A percentile compares a stretch with the other conserved stretches of the same genome.
phyloP scores from a whole-genome alignment of 2,113 vertebrate genomes.

The Myotis brandtii region DNA sequence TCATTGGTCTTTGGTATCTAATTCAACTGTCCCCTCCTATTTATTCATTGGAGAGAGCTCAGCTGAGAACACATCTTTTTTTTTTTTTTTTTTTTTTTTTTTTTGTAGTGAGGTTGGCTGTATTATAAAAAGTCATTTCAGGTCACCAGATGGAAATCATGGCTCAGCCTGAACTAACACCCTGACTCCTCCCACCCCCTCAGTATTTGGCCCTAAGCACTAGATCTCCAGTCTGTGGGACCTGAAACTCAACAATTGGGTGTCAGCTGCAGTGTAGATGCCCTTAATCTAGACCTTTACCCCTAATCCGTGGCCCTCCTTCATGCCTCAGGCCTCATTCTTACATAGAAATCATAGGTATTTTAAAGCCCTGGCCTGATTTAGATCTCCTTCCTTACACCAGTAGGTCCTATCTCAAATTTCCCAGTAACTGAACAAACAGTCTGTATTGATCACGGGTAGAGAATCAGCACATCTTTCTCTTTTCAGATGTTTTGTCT shows the following conservation, averaged over 20 bases:
- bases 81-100: background rate
- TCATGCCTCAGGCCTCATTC: background rate
- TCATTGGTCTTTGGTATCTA: background rate
- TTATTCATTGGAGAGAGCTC: constrained; percentile 12
- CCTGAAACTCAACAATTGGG: background rate
- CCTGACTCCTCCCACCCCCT: background rate
- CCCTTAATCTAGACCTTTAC: background rate
- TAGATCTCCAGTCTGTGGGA: background rate
- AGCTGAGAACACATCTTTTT: background rate
- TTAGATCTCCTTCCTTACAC: background rate
- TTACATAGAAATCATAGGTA: background rate
- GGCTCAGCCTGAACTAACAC: background rate
- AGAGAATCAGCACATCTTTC: background rate
- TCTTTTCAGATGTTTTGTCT: background rate
- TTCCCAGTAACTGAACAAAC: background rate
- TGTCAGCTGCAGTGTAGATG: background rate
- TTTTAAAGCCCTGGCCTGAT: background rate
- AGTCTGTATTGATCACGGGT: background rate
- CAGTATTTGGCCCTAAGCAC: background rate
- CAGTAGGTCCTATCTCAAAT: background rate
- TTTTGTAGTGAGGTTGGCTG: background rate
- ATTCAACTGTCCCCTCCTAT: background rate
- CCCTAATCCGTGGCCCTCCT: accelerated
- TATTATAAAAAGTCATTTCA: constrained; percentile 16
- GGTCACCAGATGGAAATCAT: constrained; percentile 44